Base-by-base conservation (phyloP, 2,113 vertebrate genomes). In the Amblyopsis rosae region DNA sequence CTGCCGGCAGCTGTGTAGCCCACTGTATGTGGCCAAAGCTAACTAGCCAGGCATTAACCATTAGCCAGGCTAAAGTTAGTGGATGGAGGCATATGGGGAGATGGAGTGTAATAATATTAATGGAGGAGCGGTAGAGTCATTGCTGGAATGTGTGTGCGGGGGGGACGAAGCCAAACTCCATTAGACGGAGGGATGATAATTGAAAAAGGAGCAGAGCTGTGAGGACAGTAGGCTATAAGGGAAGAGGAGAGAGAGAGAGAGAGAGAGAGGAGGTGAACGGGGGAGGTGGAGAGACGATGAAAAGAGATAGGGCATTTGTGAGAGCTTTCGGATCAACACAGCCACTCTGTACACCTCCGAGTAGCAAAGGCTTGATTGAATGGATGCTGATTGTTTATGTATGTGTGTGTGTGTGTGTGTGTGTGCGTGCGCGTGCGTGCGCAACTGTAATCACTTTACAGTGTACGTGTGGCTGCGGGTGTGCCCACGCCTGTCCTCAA, bases 321-420 rank as follows among this genome's bases (percentile, higher is more conserved):
- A n/a, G 61, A 75, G 62, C 75, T 77, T 66, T 59, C 46, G 3
- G 11, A 76, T 75, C 75, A 76, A 68, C 69, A 61, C 53, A 57
- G 74, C 74, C 70, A 71, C 65, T 80, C 60, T 62, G 26, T 55
- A 65, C 66, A 79, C 53, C 63, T 88, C 68, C 75, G 71, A 79
- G 62, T 81, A 76, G 60, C 72, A 56, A 32, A 58, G 48, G 68
- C 75, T 70, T 68, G 54, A 73, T 67, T 41, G 35, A 41, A 41
- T 41, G 4, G 3, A 41, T 41, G 4, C 35, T 12, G 12, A 50
- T 13, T 32, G n/a, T 49, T 8, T 57, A n/a, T 11, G 7, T 19
- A 32, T 46, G 19, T 62, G 47, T 49, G 16, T 35, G 17, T 61
- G 33, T 55, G 48, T 32, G 53, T 35, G 48, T 41, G 49, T 51